Evolutionary conservation across 37 sponge, comb jelly and placozoan genomes (phyloP), one percentile per base, ranked within the genome.

Genomic region (Aplysina aerophoba): DNA sequence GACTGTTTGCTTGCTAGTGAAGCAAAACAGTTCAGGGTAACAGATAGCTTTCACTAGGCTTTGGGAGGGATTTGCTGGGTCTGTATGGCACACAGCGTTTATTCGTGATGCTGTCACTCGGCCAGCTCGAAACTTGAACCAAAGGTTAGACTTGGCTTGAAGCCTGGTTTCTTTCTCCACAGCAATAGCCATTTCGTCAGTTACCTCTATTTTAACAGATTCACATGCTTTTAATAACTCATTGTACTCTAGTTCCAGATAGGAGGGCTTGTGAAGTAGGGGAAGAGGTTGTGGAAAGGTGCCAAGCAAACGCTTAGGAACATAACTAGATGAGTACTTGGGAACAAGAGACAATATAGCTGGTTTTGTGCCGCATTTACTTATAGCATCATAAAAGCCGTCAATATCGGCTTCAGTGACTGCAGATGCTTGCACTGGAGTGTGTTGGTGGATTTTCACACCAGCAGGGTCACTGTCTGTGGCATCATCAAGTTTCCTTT

Each of bases 51-150:
- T n/a, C n/a, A n/a, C n/a, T n/a, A n/a, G n/a, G n/a, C n/a, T n/a
- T n/a, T n/a, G n/a, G n/a, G n/a, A n/a, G n/a, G n/a, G n/a, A n/a
- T n/a, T n/a, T n/a, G n/a, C n/a, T n/a, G n/a, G n/a, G n/a, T n/a
- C n/a, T n/a, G n/a, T n/a, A n/a, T n/a, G n/a, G n/a, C n/a, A n/a
- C n/a, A n/a, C n/a, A n/a, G n/a, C n/a, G n/a, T n/a, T n/a, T n/a
- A n/a, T n/a, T n/a, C n/a, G n/a, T n/a, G n/a, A n/a, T n/a, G n/a
- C n/a, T n/a, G n/a, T n/a, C n/a, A n/a, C n/a, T n/a, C 59, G 15
- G 19, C 59, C 59, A 58, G 59, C 59, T 58, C 59, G 59, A 58
- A 20, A 58, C 59, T 58, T 58, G 19, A 58, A 58, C 59, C 59
- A 58, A 58, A 58, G 59, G 19, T 58, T 58, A 58, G 59, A 58